Evolutionary conservation across 2,888 invertebrate genomes (phyloP), one percentile per base, ranked within the genome.

Genomic region (Ochropleura leucogaster): DNA sequence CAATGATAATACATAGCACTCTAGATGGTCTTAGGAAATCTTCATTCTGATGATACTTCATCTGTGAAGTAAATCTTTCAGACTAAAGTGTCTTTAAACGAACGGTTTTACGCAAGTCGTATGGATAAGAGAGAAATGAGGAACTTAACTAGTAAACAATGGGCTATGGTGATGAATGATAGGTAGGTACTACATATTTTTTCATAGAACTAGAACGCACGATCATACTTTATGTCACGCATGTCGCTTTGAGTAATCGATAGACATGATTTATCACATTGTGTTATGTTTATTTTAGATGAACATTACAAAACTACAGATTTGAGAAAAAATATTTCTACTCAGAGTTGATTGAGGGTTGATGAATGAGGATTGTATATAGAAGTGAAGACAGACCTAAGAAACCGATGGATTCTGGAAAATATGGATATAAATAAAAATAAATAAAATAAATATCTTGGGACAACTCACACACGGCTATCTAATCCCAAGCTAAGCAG

Each of bases 141-240:
- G 77, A 84, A 84, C 77, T 72, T 46, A 55, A 59, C 65, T 53
- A 10, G 44, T 68, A 63, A 85, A 85, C 83, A 85, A 85, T 82
- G 44, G 82, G 57, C 12, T 68, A 40, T 77, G 60, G 63, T 74
- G 70, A 69, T 79, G 40, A 74, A 51, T 64, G 46, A 60, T 66
- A 62, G 62, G 60, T n/a, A 60, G 60, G 42, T 44, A 74, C 51
- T 60, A 53, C 49, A 70, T 51, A 60, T 74, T 84, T 80, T 81
- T 84, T 70, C 49, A 60, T 7, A 65, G 46, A 64, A 47, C 20
- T 66, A 49, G 53, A 59, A 66, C 59, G 46, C 60, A 66, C 51
- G 49, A 49, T 53, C 40, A 70, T 66, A 70, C 20, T 69, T 53
- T 12, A 62, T 51, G 59, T 20, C 67, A 64, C 53, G 46, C 59